Conservation (phyloP, 2,113 vertebrate species). For the Phalacrocorax carbo region DNA sequence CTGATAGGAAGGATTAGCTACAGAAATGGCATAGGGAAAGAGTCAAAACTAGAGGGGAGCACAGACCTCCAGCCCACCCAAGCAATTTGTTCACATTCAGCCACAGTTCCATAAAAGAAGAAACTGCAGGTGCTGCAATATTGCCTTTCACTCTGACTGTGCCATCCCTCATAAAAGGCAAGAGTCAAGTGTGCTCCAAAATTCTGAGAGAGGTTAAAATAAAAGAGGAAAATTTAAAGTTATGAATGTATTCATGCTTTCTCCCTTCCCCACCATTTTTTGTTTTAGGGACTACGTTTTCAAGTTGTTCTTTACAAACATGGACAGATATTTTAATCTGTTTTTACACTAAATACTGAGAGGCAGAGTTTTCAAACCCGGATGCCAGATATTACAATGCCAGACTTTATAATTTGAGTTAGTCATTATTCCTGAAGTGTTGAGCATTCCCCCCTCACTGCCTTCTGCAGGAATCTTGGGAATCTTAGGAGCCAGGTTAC, state of each 20-base stretch:
- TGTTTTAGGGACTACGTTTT: neutral
- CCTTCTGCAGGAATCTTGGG: neutral
- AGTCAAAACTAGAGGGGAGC: slow-evolving; percentile 4
- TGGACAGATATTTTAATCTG: neutral
- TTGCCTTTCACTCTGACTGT: neutral
- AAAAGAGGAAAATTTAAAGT: neutral
- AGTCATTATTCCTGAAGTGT: neutral
- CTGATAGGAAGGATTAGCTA: slow-evolving; percentile 60
- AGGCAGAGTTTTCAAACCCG: neutral
- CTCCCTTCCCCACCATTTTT: neutral
- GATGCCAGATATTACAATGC: neutral
- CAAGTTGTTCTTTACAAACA: neutral
- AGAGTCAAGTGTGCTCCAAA: neutral
- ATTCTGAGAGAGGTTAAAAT: neutral
- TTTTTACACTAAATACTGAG: neutral
- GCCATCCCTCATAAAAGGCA: neutral
- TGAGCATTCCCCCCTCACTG: neutral
- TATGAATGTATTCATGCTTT: neutral
- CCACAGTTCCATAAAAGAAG: neutral
- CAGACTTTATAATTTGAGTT: neutral
- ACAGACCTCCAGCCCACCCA: neutral
- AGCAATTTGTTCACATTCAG: neutral
- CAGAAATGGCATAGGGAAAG: neutral
- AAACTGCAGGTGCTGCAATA: slow-evolving; percentile 12
- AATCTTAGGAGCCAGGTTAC: neutral